Evolutionary conservation across 2,797 vertebrate genomes (phyloP), one percentile per base, ranked within the genome.

Genomic region (Anableps anableps): DNA sequence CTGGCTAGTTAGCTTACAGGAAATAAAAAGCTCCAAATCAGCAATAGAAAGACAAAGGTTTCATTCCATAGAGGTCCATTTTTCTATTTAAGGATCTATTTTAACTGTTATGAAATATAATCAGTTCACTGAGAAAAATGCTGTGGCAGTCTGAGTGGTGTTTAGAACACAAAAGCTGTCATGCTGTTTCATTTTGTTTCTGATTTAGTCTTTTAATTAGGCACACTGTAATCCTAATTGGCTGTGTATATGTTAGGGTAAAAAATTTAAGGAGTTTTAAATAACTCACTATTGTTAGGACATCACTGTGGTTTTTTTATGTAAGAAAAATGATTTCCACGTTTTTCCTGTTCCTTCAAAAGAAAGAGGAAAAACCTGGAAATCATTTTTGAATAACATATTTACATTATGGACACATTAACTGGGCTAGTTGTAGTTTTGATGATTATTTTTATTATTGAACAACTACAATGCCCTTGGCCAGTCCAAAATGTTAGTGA

Each of bases 11-110:
- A 74, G 29, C 74, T 81, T 80, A 64, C 74, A 53, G 64, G 72
- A 86, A 83, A 34, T 80, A 77, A 83, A 79, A 53, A 77, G 71
- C 70, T 51, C 60, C 74, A 76, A 64, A 73, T 11, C 82, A 83
- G 36, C 5, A 0, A 78, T 8, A 50, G 78, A 75, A 62, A 72
- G 78, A 76, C 78, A 62, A 10, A 80, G 50, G 11, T 60, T 81
- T 81, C 29, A 43, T 83, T 82, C n/a, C 34, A 45, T n/a, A 81
- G 73, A 64, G 10, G 8, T 50, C 17, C 43, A 43, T 82, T 45
- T 31, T 66, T 66, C n/a, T n/a, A n/a, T n/a, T n/a, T n/a, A n/a
- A n/a, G n/a, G n/a, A n/a, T 78, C 81, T 83, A 80, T 79, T 77
- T 80, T 43, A 51, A 36, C n/a, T 36, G 58, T 62, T 64, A 6